Base-by-base conservation (phyloP, 2,797 vertebrate genomes). In the Phrynocephalus forsythii region DNA sequence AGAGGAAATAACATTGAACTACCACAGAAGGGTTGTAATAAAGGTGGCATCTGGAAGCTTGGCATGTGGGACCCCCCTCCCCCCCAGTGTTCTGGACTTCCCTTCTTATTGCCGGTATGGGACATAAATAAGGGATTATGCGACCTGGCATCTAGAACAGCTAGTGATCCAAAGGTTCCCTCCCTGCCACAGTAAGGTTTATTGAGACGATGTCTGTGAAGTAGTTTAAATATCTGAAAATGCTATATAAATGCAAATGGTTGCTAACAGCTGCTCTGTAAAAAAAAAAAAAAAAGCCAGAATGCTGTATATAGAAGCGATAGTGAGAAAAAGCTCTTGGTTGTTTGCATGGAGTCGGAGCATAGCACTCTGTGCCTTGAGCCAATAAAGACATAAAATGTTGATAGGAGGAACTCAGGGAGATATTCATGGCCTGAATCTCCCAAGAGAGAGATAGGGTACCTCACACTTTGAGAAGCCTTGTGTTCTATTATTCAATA, bases 401-500 rank as follows among this genome's bases (percentile, higher is more conserved):
- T 84, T 66, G 52, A 60, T 22, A 67, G 26, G 33, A 44, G 26
- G 33, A 44, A 6, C 24, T 81, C 30, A 68, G 56, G 66, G 48
- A 85, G 71, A 20, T 56, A 68, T 66, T 71, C 79, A 67, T 75
- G 83, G 78, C 48, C 78, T 81, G 48, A 68, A 24, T 88, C 69
- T 81, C 78, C 72, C 71, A n/a, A 48, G 71, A 76, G 69, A 68
- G 26, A 44, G 38, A 44, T 33, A 33, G 5, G 5, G 52, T 56
- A 48, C 15, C 71, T 88, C 11, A 52, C 56, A 38, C 77, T 85
- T 75, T 88, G 77, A 88, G 56, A 68, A 68, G 44, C 78, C 84
- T 84, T 88, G 60, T 85, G 60, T 88, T 85, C 24, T 80, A 75
- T 75, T 82, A 82, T 87, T 82, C 86, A 82, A 50, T 52, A 24